Percentiles rank a stretch among this genome's conserved stretches.
Conservation (phyloP, 2,113 vertebrate genomes). For the Damaliscus lunatus region DNA sequence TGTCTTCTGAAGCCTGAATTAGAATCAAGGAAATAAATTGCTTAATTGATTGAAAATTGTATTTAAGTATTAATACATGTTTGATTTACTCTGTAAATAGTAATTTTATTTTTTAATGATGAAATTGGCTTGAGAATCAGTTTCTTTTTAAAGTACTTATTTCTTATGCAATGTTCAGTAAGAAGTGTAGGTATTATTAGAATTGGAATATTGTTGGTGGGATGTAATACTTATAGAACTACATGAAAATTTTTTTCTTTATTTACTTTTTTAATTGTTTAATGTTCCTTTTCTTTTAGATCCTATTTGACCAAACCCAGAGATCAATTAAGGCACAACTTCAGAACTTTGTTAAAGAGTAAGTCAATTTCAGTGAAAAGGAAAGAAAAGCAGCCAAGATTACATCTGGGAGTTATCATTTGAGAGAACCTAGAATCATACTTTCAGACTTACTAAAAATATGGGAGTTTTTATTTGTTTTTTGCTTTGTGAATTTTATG, state of each 20-base stretch:
- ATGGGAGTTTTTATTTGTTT: neutral
- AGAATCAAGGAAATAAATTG: neutral
- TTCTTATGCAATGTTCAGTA: neutral
- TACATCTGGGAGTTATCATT: slow-evolving; percentile 1
- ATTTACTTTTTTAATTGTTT: slow-evolving; percentile 31
- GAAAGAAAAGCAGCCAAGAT: neutral
- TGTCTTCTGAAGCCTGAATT: slow-evolving; percentile 14
- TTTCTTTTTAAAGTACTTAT: neutral
- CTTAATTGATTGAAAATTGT: neutral
- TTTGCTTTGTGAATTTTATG: slow-evolving; percentile 3
- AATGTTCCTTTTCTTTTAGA: slow-evolving; percentile 82
- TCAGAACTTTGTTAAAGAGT: slow-evolving; percentile 97
- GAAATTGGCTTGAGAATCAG: slow-evolving; percentile 7
- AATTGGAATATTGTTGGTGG: neutral
- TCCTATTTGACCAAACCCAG: slow-evolving; percentile 97
- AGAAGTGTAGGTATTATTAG: neutral
- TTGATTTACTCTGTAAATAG: neutral
- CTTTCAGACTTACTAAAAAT: slow-evolving; percentile 14
- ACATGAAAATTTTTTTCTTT: slow-evolving; percentile 3
- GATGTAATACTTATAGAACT: neutral
- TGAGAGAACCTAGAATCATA: neutral
- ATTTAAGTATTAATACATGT: slow-evolving; percentile 31
- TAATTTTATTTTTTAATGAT: slow-evolving; percentile 13
- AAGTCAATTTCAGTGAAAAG: slow-evolving; percentile 76
- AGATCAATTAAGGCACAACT: slow-evolving; percentile 97